These are phyloP conservation scores for Pimpla rufipes DNA, from an alignment of 2,888 invertebrate genomes.

Conservation along the genomic window DNA sequence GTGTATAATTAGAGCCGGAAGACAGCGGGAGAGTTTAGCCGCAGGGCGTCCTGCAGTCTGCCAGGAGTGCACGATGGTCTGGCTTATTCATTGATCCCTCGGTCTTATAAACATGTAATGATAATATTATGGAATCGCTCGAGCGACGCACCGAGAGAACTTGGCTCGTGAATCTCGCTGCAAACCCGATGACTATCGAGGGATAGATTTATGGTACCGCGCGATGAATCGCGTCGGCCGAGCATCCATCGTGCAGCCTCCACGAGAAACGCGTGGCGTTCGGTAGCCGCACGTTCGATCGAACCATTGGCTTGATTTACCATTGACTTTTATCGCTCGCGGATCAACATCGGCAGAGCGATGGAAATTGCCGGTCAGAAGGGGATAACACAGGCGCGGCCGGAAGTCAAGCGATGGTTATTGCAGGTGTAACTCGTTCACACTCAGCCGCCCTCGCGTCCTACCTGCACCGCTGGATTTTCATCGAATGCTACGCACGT, in stretches of 20 bases:
- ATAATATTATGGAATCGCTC: slow-evolving; percentile 42
- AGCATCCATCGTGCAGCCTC: slow-evolving; percentile 36
- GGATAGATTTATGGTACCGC: slow-evolving; percentile 53
- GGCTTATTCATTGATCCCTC: slow-evolving; percentile 45
- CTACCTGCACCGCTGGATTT: slow-evolving; percentile 12
- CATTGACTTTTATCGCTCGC: slow-evolving; percentile 23
- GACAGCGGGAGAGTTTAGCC: slow-evolving; percentile 49
- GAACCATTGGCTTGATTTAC: slow-evolving; percentile 31
- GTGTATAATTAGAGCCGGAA: slow-evolving; percentile 57
- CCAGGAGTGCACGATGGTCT: slow-evolving; percentile 8
- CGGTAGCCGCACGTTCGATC: not conserved
- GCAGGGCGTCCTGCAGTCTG: slow-evolving; percentile 54
- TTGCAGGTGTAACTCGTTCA: slow-evolving; percentile 58
- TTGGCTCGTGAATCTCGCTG: slow-evolving; percentile 46
- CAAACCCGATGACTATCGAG: slow-evolving; percentile 34
- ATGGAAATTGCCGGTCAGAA: slow-evolving; percentile 24
- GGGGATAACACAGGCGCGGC: slow-evolving; percentile 46
- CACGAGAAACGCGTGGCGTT: not conserved
- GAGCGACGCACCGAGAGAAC: slow-evolving; percentile 1
- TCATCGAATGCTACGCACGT: slow-evolving; percentile 40
- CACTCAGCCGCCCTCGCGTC: slow-evolving; percentile 26
- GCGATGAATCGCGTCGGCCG: slow-evolving; percentile 36
- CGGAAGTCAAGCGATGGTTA: slow-evolving; percentile 48
- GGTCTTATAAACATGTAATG: slow-evolving; percentile 19
- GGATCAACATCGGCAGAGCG: not conserved